Base-by-base conservation (phyloP, 2,888 invertebrate genomes). In the Macaria notata region DNA sequence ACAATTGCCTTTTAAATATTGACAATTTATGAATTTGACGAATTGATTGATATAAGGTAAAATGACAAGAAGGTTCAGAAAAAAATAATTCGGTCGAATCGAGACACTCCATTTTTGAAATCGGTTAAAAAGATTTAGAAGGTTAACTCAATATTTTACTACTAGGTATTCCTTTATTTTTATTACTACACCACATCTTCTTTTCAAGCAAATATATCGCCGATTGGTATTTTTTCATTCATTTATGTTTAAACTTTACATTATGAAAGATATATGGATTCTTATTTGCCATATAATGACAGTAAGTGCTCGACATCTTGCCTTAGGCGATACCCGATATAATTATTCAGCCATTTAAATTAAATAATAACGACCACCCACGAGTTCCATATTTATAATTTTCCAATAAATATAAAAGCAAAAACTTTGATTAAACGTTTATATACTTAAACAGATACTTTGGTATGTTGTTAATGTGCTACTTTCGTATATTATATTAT, bases 371-470 rank as follows among this genome's bases (percentile, higher is more conserved):
- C 29, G 41, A 49, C 57, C 45, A 56, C 47, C 31, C 56, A 9
- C 31, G 19, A 4, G 5, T 9, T 19, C 8, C 31, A n/a, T 29
- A 3, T 1, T 3, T 46, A 29, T 44, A 46, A 41, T 50, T 50
- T 30, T 36, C 33, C 44, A 50, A 38, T 50, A 30, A 44, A 38
- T 50, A 38, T 4, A 51, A 38, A 47, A 43, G 8, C 6, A 6
- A 49, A 31, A 54, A 56, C 56, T 59, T 61, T 61, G 51, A 59
- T 63, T 65, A 53, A 56, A 57, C 49, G 9, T 33, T 41, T 43
- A 41, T 49, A 46, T 51, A 49, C 4, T 31, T 39, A 29, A 57
- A 56, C 57, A 42, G 54, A 49, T 49, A 49, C 47, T 43, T 59
- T 49, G 9, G 46, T 36, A 7, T 4, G 33, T 33, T 49, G 57